Evolutionary conservation across 2,113 vertebrate genomes (phyloP).

Genomic region (Crotalus tigris): DNA sequence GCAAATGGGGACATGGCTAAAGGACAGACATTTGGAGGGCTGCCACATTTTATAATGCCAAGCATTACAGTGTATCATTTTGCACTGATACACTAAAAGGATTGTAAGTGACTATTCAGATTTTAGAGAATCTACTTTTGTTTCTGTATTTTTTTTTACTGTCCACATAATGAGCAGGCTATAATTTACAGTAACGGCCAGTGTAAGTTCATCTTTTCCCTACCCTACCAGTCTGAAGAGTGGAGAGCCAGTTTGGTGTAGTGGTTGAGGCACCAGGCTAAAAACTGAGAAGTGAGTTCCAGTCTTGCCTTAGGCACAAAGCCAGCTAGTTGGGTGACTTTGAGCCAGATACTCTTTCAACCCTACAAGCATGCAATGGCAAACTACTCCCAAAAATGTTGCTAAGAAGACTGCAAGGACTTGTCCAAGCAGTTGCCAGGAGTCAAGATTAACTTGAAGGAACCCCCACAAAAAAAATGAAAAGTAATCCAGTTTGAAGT

Average conservation of each 20-base stretch:
- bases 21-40: not conserved
- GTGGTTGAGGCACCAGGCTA: not conserved
- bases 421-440: not conserved
- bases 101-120: not conserved
- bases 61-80: not conserved
- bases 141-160: not conserved
- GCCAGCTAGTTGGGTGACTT: not conserved
- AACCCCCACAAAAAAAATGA: not conserved
- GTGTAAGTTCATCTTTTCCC: not conserved
- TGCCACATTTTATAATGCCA: not conserved
- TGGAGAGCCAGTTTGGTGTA: not conserved
- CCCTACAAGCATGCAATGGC: not conserved
- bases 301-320: not conserved
- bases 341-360: not conserved
- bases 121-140: not conserved
- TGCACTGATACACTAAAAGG: not conserved
- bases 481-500: not conserved
- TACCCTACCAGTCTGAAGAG: not conserved
- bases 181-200: not conserved
- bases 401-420: not conserved
- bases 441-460: not conserved
- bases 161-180: not conserved
- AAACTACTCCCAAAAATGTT: not conserved
- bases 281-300: not conserved
- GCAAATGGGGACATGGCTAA: not conserved